Percentiles rank a stretch among this genome's conserved stretches.
Conservation (phyloP, 2,113 vertebrate genomes). For the Corythoichthys intestinalis region DNA sequence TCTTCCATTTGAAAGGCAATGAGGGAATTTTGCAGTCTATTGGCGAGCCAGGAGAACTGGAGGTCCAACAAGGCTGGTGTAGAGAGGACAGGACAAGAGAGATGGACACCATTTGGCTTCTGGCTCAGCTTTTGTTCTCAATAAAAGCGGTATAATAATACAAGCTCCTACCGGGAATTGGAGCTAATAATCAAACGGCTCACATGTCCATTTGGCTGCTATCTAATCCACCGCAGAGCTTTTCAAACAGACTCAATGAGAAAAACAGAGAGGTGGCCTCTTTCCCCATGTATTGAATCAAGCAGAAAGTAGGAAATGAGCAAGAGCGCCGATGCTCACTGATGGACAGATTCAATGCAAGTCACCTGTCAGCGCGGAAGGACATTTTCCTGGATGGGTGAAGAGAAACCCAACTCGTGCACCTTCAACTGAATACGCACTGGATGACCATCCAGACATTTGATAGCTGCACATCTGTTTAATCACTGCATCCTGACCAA, state of each 20-base stretch:
- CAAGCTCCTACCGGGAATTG: constrained; percentile 45
- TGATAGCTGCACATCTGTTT: constrained; percentile 71
- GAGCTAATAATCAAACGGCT: constrained; percentile 47
- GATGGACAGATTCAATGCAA: constrained; percentile 51
- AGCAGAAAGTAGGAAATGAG: constrained; percentile 37
- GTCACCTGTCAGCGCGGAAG: constrained; percentile 63
- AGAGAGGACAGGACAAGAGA: constrained; percentile 32
- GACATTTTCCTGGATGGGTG: constrained; percentile 53
- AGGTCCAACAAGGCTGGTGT: constrained; percentile 23
- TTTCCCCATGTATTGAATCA: constrained; percentile 22
- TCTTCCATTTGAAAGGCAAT: constrained; percentile 57
- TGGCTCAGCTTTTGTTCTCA: constrained; percentile 48
- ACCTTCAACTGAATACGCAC: constrained; percentile 55
- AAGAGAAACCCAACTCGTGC: constrained; percentile 48
- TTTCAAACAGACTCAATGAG: not conserved
- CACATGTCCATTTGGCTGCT: constrained; percentile 41
- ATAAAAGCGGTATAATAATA: constrained; percentile 32
- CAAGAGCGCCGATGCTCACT: constrained; percentile 27
- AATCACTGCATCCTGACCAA: constrained; percentile 23
- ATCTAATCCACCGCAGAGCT: constrained; percentile 5
- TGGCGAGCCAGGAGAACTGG: constrained; percentile 34
- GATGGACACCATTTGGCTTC: constrained; percentile 45
- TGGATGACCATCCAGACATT: constrained; percentile 56
- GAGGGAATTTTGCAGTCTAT: constrained; percentile 58
- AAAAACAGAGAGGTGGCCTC: constrained; percentile 16